phyloP scores from a whole-genome alignment of 2,113 vertebrate genomes.

The Amphilophus citrinellus region DNA sequence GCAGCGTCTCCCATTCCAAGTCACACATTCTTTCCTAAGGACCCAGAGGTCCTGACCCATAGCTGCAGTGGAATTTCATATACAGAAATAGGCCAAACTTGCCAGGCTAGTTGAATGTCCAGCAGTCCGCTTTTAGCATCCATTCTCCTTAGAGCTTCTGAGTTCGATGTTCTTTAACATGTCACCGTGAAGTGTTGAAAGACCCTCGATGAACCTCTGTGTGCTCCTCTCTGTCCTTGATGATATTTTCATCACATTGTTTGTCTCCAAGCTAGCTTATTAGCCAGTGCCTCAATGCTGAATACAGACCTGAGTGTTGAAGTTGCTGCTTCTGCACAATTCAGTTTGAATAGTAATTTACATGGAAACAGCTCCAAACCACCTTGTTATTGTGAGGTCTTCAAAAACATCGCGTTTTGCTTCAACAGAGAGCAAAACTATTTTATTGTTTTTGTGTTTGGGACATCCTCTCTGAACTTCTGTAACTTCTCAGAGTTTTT shows the following conservation, averaged over 20 bases:
- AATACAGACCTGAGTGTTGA: not conserved
- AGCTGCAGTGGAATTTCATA: conserved; percentile 64
- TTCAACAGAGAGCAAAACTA: not conserved
- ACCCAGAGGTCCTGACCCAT: conserved; percentile 66
- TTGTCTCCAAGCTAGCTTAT: not conserved
- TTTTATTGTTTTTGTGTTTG: not conserved
- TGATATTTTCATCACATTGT: conserved; percentile 8
- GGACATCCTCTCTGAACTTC: conserved; percentile 38
- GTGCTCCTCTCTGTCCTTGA: not conserved
- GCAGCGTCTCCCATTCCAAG: conserved; percentile 67
- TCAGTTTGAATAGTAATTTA: fast-evolving
- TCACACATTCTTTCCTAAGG: conserved; percentile 71
- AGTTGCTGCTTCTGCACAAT: not conserved
- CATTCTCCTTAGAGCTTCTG: conserved; percentile 33
- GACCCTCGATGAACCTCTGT: not conserved
- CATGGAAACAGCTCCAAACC: not conserved
- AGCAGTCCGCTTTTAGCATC: not conserved
- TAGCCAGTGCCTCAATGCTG: not conserved
- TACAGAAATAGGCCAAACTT: conserved; percentile 67
- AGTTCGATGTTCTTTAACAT: conserved; percentile 20
- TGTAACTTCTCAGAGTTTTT: conserved; percentile 26
- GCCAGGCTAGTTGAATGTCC: conserved; percentile 42
- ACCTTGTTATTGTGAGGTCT: not conserved
- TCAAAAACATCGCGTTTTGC: conserved; percentile 3
- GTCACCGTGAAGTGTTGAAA: not conserved